Conservation (phyloP, 1,140 invertebrate species). For the Ips nitidus region DNA sequence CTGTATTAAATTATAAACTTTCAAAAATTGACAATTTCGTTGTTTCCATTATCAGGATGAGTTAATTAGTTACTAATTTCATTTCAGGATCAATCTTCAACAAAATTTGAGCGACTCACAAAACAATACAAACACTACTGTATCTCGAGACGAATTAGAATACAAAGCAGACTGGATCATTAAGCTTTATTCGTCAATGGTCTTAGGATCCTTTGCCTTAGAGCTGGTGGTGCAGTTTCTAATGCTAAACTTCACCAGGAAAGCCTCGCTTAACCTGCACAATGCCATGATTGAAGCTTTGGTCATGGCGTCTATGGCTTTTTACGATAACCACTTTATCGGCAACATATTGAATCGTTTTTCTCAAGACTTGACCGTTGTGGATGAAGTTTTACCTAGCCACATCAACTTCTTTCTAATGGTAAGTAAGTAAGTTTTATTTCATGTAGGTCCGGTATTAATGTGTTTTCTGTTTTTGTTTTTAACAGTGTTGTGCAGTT, state of each 20-base stretch:
- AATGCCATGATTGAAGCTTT: slow-evolving; percentile 40
- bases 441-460: not conserved
- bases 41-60: too few relatives aligned
- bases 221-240: slow-evolving; percentile 29
- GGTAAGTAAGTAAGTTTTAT: slow-evolving; percentile 29
- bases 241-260: slow-evolving; percentile 27
- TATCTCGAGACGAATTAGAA: slow-evolving; percentile 9
- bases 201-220: slow-evolving; percentile 12
- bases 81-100: slow-evolving; percentile 36
- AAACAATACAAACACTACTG: slow-evolving; percentile 9
- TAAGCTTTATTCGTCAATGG: slow-evolving; percentile 24
- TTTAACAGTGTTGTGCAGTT: too few relatives aligned
- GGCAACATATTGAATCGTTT: slow-evolving; percentile 47
- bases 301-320: slow-evolving; percentile 40
- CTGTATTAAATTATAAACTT: too few relatives aligned
- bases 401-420: slow-evolving; percentile 27
- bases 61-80: too few relatives aligned
- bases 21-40: too few relatives aligned
- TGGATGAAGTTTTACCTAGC: slow-evolving; percentile 41
- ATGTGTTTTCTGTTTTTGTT: not conserved
- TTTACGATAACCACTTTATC: slow-evolving; percentile 45
- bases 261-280: slow-evolving; percentile 42
- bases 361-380: slow-evolving; percentile 42
- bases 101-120: slow-evolving; percentile 30
- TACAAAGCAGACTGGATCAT: slow-evolving; percentile 20